Evolutionary conservation across 2,113 vertebrate genomes (phyloP).

Genomic region (Carlito syrichta): DNA sequence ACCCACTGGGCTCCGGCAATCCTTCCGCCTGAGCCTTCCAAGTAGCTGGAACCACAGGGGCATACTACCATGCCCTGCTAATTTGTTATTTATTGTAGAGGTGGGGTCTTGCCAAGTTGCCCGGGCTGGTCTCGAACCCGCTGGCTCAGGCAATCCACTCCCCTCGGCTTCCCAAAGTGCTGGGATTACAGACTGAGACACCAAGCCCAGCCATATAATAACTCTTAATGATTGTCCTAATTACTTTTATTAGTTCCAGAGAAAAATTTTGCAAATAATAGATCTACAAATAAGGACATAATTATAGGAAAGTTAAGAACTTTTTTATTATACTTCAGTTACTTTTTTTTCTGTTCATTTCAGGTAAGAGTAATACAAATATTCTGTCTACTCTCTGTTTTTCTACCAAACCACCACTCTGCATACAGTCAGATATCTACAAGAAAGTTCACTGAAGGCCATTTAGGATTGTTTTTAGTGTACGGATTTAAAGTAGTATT

Average conservation of each 20-base stretch:
- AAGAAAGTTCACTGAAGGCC: neutral
- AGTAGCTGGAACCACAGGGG: no score
- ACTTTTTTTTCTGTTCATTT: neutral
- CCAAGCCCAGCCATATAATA: no score
- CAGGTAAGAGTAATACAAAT: neutral
- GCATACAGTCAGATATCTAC: neutral
- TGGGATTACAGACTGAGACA: no score
- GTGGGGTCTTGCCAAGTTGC: no score
- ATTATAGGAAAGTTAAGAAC: neutral
- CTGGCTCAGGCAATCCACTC: no score
- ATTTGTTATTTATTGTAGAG: no score
- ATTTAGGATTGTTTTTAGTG: neutral
- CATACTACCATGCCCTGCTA: no score
- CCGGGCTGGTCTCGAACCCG: no score
- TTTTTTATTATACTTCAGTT: neutral
- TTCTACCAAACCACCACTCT: neutral
- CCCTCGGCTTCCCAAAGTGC: no score
- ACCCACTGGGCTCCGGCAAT: no score
- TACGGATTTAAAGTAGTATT: neutral
- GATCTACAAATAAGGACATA: neutral
- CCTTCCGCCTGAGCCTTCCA: no score
- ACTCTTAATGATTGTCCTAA: neutral
- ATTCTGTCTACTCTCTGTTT: neutral
- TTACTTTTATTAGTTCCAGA: neutral
- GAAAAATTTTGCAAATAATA: neutral